Base-by-base conservation (phyloP, 2,113 vertebrate species). In the Ellobius talpinus region DNA sequence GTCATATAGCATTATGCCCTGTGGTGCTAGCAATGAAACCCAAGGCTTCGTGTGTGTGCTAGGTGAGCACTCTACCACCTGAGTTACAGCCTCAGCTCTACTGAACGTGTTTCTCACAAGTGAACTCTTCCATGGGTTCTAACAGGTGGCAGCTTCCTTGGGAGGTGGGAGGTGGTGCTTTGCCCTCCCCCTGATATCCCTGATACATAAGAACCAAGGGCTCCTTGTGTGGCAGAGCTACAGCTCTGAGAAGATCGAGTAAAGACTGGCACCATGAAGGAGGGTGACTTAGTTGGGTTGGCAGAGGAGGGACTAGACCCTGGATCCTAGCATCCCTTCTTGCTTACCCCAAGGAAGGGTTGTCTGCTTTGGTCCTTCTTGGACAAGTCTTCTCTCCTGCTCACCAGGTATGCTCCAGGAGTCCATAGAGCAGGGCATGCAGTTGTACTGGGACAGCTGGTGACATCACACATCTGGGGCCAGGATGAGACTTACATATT, bases 381-480 rank as follows among this genome's bases (percentile, higher is more conserved):
- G 70, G 87, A 14, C 12, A 3, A 2, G 8, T 29, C 36, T 17
- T 88, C 36, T 52, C 1, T 6, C 9, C 1, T 92, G 21, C 4
- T 26, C 3, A 1, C 12, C 10, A n/a, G 39, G 55, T 0, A 0
- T 8, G 12, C 1, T 33, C 55, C 61, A 17, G 36, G 61, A 55
- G 70, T n/a, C 39, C 89, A 95, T 31, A 58, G 12, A 26, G 55
- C 12, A 90, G 45, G 19, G 33, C 7, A 0, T 26, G 45, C 63
- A 16, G 61, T 39, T 7, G 7, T 21, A 39, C 39, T 45, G 0
- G 7, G 61, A 24, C 26, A 1, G 33, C 61, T 39, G 63, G 42
- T 1, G 33, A 33, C 31, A 45, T 13, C 0, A 0, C 55, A 13
- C 9, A 31, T 24, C 12, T 72, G 36, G 8, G 39, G 9, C 61